Conservation (phyloP, 2,797 vertebrate species). For the Sternarchorhynchus goeldii region DNA sequence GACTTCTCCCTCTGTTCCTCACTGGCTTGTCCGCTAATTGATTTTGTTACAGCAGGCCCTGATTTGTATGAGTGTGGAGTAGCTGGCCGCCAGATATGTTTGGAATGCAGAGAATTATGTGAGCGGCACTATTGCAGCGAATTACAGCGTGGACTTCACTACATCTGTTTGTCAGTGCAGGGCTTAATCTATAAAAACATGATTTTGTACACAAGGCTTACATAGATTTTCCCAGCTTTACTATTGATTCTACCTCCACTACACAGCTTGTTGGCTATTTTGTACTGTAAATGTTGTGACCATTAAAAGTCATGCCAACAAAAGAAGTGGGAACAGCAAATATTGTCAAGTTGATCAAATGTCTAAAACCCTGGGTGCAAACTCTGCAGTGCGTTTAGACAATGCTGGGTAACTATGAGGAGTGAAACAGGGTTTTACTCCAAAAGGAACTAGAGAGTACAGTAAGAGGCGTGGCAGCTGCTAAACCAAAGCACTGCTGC, state of each 20-base stretch:
- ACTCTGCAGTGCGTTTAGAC: neutral
- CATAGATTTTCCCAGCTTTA: slow-evolving; percentile 63
- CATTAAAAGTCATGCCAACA: slow-evolving; percentile 43
- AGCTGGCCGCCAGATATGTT: slow-evolving; percentile 60
- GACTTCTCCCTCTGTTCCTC: slow-evolving; percentile 11
- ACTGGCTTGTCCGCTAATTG: slow-evolving; percentile 36
- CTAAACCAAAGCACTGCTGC: no score
- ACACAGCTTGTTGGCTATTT: slow-evolving; percentile 62
- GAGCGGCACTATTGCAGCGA: slow-evolving; percentile 11
- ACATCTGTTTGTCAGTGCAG: slow-evolving; percentile 57
- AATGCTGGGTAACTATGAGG: neutral
- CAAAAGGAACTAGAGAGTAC: neutral
- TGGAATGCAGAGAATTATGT: slow-evolving; percentile 65
- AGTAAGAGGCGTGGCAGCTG: no score
- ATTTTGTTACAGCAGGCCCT: slow-evolving; percentile 41
- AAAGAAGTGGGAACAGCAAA: slow-evolving; percentile 43
- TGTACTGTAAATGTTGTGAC: slow-evolving; percentile 37
- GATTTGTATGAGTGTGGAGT: slow-evolving; percentile 58
- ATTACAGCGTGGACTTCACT: slow-evolving; percentile 50
- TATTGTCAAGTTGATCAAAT: slow-evolving; percentile 31
- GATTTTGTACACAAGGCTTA: slow-evolving; percentile 66
- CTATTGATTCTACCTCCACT: slow-evolving; percentile 72
- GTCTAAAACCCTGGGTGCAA: neutral
- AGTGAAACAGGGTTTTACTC: neutral
- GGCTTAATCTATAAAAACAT: slow-evolving; percentile 70